Conservation (phyloP, 2,888 invertebrate species). For the Noctua janthina region DNA sequence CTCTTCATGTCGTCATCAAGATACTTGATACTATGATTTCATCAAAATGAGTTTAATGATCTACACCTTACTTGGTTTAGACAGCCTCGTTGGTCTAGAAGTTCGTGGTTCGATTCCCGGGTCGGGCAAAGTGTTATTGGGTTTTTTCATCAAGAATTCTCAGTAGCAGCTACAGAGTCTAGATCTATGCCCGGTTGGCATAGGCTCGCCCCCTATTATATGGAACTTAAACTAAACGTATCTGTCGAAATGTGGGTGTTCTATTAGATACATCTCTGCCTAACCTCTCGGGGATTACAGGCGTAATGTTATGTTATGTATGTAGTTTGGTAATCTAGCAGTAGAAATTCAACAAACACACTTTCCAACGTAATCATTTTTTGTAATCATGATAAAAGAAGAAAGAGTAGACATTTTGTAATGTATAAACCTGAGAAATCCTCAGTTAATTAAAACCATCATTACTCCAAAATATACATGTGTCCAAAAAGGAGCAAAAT, state of each 20-base stretch:
- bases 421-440: slow-evolving; percentile 7
- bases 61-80: not conserved
- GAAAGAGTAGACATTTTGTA: not conserved
- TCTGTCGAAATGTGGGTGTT: too few relatives aligned
- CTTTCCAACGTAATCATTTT: not conserved
- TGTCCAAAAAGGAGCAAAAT: slow-evolving; percentile 34
- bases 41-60: not conserved
- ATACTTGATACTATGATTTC: not conserved
- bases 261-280: too few relatives aligned
- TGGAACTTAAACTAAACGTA: too few relatives aligned
- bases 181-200: too few relatives aligned
- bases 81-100: not conserved
- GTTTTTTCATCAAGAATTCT: too few relatives aligned
- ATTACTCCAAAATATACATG: slow-evolving; percentile 27
- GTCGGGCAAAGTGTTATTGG: too few relatives aligned
- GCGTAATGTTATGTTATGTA: too few relatives aligned
- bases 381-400: not conserved
- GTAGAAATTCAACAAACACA: not conserved
- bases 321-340: too few relatives aligned
- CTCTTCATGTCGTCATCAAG: not conserved
- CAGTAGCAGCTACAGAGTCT: too few relatives aligned
- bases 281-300: too few relatives aligned
- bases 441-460: slow-evolving; percentile 31
- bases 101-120: not conserved
- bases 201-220: too few relatives aligned